Conservation (phyloP, 2,888 invertebrate genomes). For the Gari tellinella region DNA sequence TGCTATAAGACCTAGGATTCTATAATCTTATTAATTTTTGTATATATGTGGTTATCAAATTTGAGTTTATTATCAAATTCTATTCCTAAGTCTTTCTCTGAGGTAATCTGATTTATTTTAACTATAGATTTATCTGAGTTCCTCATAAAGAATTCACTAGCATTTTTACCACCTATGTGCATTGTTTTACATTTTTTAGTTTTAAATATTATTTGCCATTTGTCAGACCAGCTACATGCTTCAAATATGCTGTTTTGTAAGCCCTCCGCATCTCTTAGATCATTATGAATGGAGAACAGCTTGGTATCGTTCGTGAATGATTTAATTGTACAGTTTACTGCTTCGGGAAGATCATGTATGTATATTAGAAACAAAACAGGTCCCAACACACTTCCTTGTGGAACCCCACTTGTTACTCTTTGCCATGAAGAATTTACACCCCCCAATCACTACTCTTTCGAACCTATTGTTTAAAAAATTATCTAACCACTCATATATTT, state of each 20-base stretch:
- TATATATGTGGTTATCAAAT: background rate
- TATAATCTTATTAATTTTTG: background rate
- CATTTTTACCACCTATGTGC: background rate
- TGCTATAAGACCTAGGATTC: background rate
- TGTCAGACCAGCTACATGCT: constrained; percentile 3
- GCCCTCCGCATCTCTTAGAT: background rate
- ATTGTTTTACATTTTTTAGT: constrained; percentile 1
- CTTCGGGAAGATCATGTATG: constrained; percentile 19
- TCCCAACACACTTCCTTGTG: constrained; percentile 24
- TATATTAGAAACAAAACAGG: constrained; percentile 26
- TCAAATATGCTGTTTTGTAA: constrained; percentile 21
- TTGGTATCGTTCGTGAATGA: constrained; percentile 23
- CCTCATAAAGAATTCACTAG: background rate
- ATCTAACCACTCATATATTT: constrained; percentile 18
- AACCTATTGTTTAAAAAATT: constrained; percentile 17
- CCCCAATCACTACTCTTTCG: constrained; percentile 27
- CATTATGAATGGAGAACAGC: constrained; percentile 3
- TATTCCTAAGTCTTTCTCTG: constrained; percentile 1
- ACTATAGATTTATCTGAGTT: no score
- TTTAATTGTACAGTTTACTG: background rate
- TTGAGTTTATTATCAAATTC: background rate
- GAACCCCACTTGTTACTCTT: constrained; percentile 24
- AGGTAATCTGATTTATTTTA: no score
- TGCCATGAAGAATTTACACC: constrained; percentile 8
- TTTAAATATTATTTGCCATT: constrained; percentile 3